phyloP scores from a whole-genome alignment of 2,113 vertebrate species.

The Montifringilla adamsi region DNA sequence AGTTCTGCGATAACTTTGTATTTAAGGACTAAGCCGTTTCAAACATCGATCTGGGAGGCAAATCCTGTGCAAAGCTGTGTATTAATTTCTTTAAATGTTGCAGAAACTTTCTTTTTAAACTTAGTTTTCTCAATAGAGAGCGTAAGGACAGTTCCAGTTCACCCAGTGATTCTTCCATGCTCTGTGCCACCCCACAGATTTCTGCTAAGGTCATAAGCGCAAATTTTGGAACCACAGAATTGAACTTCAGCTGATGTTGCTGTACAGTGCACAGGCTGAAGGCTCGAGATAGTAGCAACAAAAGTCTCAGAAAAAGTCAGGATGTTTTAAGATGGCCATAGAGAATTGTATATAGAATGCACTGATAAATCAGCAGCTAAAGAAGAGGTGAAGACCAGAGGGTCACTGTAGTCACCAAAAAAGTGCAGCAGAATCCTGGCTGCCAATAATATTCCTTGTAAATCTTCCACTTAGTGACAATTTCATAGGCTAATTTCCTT shows the following conservation, averaged over 20 bases:
- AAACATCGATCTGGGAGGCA: not conserved
- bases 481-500: not conserved
- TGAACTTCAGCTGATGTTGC: not conserved
- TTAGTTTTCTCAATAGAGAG: not conserved
- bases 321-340: accelerated
- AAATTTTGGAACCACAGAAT: not conserved
- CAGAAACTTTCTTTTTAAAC: not conserved
- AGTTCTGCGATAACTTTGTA: accelerated
- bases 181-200: accelerated
- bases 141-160: accelerated
- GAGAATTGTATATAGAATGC: not conserved
- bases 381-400: not conserved
- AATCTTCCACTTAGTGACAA: not conserved
- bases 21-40: not conserved
- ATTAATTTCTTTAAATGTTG: accelerated
- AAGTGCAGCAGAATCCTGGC: not conserved
- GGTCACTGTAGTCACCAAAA: not conserved
- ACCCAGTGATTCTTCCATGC: accelerated
- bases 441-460: not conserved
- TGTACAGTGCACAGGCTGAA: not conserved
- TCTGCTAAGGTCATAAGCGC: accelerated
- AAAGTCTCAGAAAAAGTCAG: not conserved
- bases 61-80: not conserved
- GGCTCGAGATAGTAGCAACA: not conserved
- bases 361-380: not conserved